Base-by-base conservation (phyloP, 2,797 vertebrate genomes). In the Telmatherina bonti region DNA sequence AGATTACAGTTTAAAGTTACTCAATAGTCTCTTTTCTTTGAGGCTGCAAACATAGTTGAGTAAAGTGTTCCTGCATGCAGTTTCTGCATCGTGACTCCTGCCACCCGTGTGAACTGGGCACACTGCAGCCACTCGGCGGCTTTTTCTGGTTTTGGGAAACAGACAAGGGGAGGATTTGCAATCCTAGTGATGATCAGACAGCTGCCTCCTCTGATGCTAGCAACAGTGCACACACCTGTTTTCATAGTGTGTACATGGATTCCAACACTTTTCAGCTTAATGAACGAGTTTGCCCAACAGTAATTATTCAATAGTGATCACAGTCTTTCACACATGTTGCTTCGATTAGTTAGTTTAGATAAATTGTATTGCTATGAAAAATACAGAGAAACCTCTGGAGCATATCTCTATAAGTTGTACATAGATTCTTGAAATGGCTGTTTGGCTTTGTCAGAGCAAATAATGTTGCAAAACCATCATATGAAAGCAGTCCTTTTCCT, bases 151-250 rank as follows among this genome's bases (percentile, higher is more conserved):
- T 74, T 70, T 16, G 15, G 47, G 49, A 55, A 73, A 69, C 27
- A 5, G 56, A 57, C 41, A 27, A 31, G 13, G 16, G 36, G 18
- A 56, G 53, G 54, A 60, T 74, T 83, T 70, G 49, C 83, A 26
- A 70, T 79, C 62, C 55, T 60, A 45, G 20, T 65, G 79, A 31
- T 13, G 33, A 72, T 20, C 24, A 69, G 41, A 67, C 81, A 81
- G 76, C 72, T 70, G 81, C 54, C 80, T 74, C 64, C 60, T 82
- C 36, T 55, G 55, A 61, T 22, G 26, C n/a, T 31, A 49, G 47
- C 59, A 70, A n/a, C 62, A 54, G 63, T 22, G 49, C 26, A 1
- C 7, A 64, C 75, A 85, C 82, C 80, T 85, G 74, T 63, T 79
- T 58, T 8, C 52, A 62, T 41, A 26, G 5, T 52, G 16, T 67